Percentiles rank a stretch among this genome's conserved stretches.
Evolutionary conservation across 2,888 invertebrate species (phyloP).

Genomic region (Cosmia pyralina): DNA sequence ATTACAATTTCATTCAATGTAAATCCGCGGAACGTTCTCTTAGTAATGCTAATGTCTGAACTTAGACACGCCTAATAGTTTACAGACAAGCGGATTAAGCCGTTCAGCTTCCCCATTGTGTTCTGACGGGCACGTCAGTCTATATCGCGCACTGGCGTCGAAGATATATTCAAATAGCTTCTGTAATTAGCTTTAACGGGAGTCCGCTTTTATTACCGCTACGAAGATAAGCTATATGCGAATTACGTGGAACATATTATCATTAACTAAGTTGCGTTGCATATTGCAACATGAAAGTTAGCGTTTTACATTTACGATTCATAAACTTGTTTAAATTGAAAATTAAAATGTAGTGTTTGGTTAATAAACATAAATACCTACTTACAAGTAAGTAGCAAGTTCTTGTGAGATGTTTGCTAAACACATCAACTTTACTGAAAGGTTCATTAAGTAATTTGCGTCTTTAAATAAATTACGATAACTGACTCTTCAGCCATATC

Average conservation of each 20-base stretch:
- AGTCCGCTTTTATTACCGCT: slow-evolving; percentile 64
- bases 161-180: slow-evolving; percentile 73
- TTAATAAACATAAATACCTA: slow-evolving; percentile 8
- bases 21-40: slow-evolving; percentile 79
- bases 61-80: slow-evolving; percentile 84
- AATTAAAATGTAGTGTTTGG: slow-evolving; percentile 15
- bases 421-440: background rate
- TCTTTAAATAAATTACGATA: background rate
- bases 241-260: slow-evolving; percentile 42
- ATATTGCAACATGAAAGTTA: slow-evolving; percentile 54
- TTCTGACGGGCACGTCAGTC: slow-evolving; percentile 76
- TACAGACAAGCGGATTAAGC: slow-evolving; percentile 82
- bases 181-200: slow-evolving; percentile 72
- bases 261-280: slow-evolving; percentile 55
- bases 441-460: slow-evolving; percentile 6
- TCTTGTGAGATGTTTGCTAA: slow-evolving; percentile 3
- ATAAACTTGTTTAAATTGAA: slow-evolving; percentile 33
- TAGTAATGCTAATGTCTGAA: slow-evolving; percentile 81
- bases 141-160: slow-evolving; percentile 69
- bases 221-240: slow-evolving; percentile 56
- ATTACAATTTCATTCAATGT: slow-evolving; percentile 89
- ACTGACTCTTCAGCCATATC: background rate
- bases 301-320: slow-evolving; percentile 47
- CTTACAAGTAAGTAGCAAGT: slow-evolving; percentile 7
- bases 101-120: slow-evolving; percentile 78